Percentiles rank a stretch among this genome's conserved stretches.
Conservation (phyloP, 2,797 vertebrate genomes). For the Ctenochaetus hawaiiensis region DNA sequence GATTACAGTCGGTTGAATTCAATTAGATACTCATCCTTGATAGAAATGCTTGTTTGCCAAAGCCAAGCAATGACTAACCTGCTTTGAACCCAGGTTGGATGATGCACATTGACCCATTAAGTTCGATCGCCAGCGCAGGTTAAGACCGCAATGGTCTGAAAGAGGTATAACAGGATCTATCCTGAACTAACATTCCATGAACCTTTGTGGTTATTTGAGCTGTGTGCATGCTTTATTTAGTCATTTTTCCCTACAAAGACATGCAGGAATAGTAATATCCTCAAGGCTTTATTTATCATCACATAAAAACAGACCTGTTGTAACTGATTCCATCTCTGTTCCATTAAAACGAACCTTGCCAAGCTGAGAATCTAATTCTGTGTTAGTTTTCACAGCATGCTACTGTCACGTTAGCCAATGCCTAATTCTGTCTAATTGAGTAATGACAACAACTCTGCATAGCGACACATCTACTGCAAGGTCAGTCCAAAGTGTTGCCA, state of each 20-base stretch:
- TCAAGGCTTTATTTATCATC: slow-evolving; percentile 54
- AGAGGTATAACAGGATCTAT: slow-evolving; percentile 28
- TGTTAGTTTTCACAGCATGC: slow-evolving; percentile 74
- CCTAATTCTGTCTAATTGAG: slow-evolving; percentile 83
- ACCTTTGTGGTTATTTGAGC: slow-evolving; percentile 43
- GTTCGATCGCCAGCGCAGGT: slow-evolving; percentile 1
- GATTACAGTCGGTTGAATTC: slow-evolving; percentile 29
- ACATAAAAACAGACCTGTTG: slow-evolving; percentile 60
- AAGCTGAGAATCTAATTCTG: slow-evolving; percentile 62
- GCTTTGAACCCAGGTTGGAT: slow-evolving; percentile 14
- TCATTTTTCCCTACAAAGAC: neutral
- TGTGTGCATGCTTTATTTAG: slow-evolving; percentile 17
- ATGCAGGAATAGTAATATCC: slow-evolving; percentile 31
- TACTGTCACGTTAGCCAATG: slow-evolving; percentile 73
- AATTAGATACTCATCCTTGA: slow-evolving; percentile 24
- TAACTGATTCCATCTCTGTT: slow-evolving; percentile 35
- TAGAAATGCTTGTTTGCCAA: slow-evolving; percentile 27
- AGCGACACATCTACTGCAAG: slow-evolving; percentile 76
- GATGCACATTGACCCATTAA: slow-evolving; percentile 22
- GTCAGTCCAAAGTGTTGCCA: slow-evolving; percentile 73
- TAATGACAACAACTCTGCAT: slow-evolving; percentile 74
- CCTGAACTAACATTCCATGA: slow-evolving; percentile 52
- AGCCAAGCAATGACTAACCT: slow-evolving; percentile 7
- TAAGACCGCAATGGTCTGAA: slow-evolving; percentile 1
- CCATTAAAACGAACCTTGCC: slow-evolving; percentile 54